A percentile compares a stretch with the other conserved stretches of the same genome.
These are phyloP conservation scores for Scortum barcoo DNA, from an alignment of 2,113 vertebrate genomes.

Conservation along the genomic window DNA sequence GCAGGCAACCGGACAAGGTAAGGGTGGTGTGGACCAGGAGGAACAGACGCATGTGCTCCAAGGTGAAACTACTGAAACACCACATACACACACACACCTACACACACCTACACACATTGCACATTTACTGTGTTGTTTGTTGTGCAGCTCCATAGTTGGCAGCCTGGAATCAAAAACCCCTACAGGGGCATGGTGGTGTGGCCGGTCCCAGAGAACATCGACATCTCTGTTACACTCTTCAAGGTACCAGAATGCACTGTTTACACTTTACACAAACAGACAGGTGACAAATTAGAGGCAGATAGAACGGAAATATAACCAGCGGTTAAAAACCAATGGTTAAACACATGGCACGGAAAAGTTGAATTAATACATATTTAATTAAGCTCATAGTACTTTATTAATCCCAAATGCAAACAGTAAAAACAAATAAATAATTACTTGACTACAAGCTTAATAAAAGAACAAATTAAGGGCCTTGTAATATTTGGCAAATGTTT, in stretches of 20 bases:
- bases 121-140: constrained; percentile 33
- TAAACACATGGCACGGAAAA: no score
- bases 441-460: no score
- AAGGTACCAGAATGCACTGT: constrained; percentile 81
- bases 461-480: no score
- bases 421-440: no score
- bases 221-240: constrained; percentile 92
- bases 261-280: neutral
- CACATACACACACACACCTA: neutral
- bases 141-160: constrained; percentile 91
- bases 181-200: constrained; percentile 92
- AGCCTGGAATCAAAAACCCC: constrained; percentile 93
- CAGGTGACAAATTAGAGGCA: neutral
- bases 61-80: constrained; percentile 80
- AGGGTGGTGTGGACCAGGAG: constrained; percentile 93
- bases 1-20: constrained; percentile 93
- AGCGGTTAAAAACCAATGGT: no score
- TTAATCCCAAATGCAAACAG: no score
- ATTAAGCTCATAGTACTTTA: no score
- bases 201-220: constrained; percentile 93
- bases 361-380: neutral
- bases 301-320: neutral
- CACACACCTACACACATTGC: neutral
- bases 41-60: constrained; percentile 92
- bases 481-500: no score